Evolutionary conservation across 23 tunicate species (phyloP).

Genomic region (Phallusia fumigata): DNA sequence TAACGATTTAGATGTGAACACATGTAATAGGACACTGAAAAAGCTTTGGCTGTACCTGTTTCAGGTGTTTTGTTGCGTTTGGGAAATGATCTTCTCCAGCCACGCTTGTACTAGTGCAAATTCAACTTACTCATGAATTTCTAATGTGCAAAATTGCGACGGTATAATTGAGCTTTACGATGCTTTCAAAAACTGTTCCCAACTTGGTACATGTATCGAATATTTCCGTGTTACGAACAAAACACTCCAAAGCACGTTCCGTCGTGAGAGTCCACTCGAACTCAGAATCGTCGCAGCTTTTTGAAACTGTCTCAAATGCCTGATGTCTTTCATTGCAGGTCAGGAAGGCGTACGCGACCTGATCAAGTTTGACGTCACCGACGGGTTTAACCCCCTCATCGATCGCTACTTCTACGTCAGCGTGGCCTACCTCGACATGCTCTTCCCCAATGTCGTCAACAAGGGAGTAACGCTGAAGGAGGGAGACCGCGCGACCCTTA

Average conservation of each 20-base stretch:
- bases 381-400: conserved; percentile 91
- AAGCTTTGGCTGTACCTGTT: no score
- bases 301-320: conserved; percentile 13
- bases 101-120: no score
- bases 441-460: conserved; percentile 91
- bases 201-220: neutral
- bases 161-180: no score
- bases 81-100: no score
- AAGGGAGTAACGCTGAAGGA: conserved; percentile 94
- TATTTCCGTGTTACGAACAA: neutral
- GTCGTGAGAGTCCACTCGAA: neutral
- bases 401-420: conserved; percentile 96
- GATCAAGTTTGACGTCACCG: conserved; percentile 98
- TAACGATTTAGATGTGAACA: no score
- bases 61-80: no score
- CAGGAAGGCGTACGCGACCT: conserved; percentile 90
- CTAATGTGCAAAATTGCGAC: no score
- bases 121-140: no score
- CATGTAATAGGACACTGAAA: no score
- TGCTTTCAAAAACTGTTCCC: no score
- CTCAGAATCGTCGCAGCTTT: neutral
- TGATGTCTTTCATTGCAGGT: conserved; percentile 25
- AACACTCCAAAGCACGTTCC: no score
- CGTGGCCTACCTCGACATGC: conserved; percentile 88
- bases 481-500: conserved; percentile 90